These are phyloP conservation scores for Ephialtes manifestator DNA, from an alignment of 2,888 invertebrate genomes.

Conservation along the genomic window DNA sequence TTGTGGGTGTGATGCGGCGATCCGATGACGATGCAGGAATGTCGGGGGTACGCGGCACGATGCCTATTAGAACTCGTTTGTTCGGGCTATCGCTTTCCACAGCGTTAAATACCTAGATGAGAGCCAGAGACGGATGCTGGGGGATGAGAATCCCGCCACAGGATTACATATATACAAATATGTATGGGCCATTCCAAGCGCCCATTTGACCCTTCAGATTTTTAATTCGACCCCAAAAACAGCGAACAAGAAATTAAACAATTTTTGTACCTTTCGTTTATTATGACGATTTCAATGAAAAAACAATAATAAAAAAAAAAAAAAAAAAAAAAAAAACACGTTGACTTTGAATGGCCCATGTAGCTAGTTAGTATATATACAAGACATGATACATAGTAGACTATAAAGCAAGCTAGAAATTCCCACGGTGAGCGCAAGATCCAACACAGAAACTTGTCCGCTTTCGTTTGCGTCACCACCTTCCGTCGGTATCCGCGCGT, in stretches of 20 bases:
- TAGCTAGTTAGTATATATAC: background rate
- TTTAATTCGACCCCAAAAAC: no score
- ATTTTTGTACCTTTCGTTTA: no score
- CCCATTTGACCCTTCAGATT: no score
- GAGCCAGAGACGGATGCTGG: constrained; percentile 30
- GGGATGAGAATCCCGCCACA: constrained; percentile 26
- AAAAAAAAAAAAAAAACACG: no score
- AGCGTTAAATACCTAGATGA: constrained; percentile 60
- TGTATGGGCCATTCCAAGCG: background rate
- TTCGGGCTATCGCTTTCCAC: constrained; percentile 65
- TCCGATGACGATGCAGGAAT: constrained; percentile 62
- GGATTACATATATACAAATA: constrained; percentile 32
- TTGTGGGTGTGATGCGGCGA: constrained; percentile 25
- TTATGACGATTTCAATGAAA: no score
- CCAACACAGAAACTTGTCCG: constrained; percentile 71
- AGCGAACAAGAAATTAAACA: no score
- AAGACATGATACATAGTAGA: background rate
- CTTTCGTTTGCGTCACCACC: constrained; percentile 74
- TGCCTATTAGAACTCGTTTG: constrained; percentile 63
- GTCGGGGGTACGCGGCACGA: constrained; percentile 28
- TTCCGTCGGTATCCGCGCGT: constrained; percentile 67
- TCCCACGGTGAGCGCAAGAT: constrained; percentile 75
- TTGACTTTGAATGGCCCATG: no score
- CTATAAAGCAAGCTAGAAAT: constrained; percentile 68
- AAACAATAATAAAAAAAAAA: no score